Base-by-base conservation (phyloP, 2,888 invertebrate genomes). In the Drosophila paramelanica region DNA sequence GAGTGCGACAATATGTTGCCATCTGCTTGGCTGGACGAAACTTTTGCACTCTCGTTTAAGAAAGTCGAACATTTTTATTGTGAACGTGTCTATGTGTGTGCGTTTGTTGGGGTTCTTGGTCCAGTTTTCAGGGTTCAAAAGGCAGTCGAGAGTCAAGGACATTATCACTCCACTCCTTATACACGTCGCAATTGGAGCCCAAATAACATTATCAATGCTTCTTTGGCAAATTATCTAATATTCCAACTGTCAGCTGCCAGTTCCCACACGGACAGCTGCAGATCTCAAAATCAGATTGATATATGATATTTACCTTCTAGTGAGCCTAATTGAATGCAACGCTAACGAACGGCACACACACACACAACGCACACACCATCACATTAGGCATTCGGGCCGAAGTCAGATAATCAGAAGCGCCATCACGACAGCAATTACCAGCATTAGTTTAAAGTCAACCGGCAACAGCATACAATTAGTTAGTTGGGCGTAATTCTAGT, bases 1-100 rank as follows among this genome's bases (percentile, higher is more conserved):
- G 88, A 83, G 80, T 85, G 81, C 79, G 79, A 87, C 81, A 89
- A 88, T 89, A 87, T 88, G 86, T 78, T 89, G 78, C 64, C 75
- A 66, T 71, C 68, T 73, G 69, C 58, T 58, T 55, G 71, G 57
- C 59, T 65, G 67, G 61, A 17, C 67, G 41, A 60, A 84, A 87
- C 62, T 84, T 87, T 84, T 74, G 47, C 68, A 67, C 75, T 72
- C 71, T 70, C 52, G 53, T 47, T 61, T 50, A 71, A 75, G 80
- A 76, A 83, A 73, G 68, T 77, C 67, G 70, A 74, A 13, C 13
- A 83, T 80, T 79, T 74, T 66, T 71, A 41, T 62, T 50, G 47
- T 55, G 50, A 46, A 33, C 43, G 38, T 46, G 33, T 43, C 3
- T 41, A 14, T 49, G 33, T 43, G 27, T 41, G 23, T 49, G 42